Percentiles rank a stretch among this genome's conserved stretches.
phyloP scores from a whole-genome alignment of 2,113 vertebrate species.

The Ursus arctos region DNA sequence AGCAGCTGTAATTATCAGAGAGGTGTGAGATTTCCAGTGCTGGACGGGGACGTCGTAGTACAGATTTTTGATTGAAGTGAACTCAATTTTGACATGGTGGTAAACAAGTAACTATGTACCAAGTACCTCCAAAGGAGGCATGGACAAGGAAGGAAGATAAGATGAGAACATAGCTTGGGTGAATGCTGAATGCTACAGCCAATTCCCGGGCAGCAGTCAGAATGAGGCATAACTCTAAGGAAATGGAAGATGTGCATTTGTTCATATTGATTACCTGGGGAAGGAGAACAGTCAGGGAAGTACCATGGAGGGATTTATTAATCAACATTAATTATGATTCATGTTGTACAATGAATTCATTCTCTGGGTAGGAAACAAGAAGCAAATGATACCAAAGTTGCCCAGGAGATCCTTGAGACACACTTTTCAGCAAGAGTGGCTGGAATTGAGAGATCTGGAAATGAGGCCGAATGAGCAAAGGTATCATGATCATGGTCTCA shows the following conservation, averaged over 20 bases:
- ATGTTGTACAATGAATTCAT: background rate
- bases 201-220: background rate
- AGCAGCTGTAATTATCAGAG: background rate
- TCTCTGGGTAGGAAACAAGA: background rate
- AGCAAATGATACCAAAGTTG: background rate
- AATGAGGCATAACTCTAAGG: background rate
- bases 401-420: background rate
- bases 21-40: background rate
- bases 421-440: background rate
- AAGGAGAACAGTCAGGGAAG: background rate
- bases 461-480: background rate
- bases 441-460: background rate
- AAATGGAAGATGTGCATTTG: background rate
- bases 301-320: background rate
- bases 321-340: background rate
- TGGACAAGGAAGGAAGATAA: background rate
- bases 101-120: background rate
- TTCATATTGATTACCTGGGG: background rate
- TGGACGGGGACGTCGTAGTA: background rate
- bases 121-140: background rate
- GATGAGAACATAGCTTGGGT: background rate
- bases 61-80: conserved; percentile 23
- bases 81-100: background rate
- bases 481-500: background rate
- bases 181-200: background rate